Conservation (phyloP, 2,797 vertebrate genomes). For the Sciaenops ocellatus region DNA sequence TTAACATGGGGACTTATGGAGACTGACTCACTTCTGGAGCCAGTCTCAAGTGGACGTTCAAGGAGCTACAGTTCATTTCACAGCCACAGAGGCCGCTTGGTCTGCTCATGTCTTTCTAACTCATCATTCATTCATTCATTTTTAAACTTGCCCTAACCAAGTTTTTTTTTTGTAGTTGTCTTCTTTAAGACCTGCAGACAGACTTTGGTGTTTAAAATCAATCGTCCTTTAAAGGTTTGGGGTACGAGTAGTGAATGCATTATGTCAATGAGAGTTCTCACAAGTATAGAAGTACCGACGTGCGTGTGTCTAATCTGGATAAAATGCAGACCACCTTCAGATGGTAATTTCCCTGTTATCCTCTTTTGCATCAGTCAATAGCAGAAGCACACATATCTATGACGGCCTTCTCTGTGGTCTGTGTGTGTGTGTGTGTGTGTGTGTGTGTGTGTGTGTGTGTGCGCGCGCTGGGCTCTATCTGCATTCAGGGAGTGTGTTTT, state of each 20-base stretch:
- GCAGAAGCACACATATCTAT: conserved; percentile 57
- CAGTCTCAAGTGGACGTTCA: too few species aligned
- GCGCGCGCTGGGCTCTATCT: conserved; percentile 26
- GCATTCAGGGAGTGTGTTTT: conserved; percentile 49
- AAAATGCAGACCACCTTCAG: conserved; percentile 60
- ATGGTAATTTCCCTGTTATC: conserved; percentile 66
- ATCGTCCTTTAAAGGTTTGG: conserved; percentile 7
- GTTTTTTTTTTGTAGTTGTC: too few species aligned
- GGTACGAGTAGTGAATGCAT: conserved; percentile 2
- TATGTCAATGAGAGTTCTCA: conserved; percentile 19
- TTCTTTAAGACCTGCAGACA: too few species aligned
- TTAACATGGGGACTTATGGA: too few species aligned
- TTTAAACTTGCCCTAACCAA: not conserved
- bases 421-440: conserved; percentile 11
- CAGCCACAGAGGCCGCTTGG: too few species aligned
- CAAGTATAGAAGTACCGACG: not conserved
- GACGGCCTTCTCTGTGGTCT: conserved; percentile 38
- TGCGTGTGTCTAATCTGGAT: conserved; percentile 54
- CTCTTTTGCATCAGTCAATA: conserved; percentile 60
- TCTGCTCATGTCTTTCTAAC: not conserved
- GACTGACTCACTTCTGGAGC: too few species aligned
- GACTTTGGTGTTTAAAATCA: conserved; percentile 19
- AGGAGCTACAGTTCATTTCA: too few species aligned
- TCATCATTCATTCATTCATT: not conserved
- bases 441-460: conserved; percentile 19